phyloP scores from a whole-genome alignment of 2,888 invertebrate species.

The Mythimna lalbum region DNA sequence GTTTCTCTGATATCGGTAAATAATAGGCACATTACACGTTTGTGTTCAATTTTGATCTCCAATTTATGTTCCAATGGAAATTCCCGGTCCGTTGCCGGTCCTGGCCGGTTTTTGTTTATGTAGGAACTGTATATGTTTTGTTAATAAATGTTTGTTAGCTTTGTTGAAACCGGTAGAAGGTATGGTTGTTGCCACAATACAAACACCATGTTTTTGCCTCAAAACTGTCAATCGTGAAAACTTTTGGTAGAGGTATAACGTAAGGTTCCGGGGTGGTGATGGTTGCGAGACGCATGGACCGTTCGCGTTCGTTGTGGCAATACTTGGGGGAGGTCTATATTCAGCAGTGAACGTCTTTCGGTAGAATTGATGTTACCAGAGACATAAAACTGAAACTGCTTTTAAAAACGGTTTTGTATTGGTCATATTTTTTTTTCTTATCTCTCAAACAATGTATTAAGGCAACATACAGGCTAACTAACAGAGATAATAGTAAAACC shows the following conservation, averaged over 20 bases:
- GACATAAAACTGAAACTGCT: too few relatives aligned
- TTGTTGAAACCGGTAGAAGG: neutral
- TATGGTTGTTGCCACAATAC: constrained; percentile 3
- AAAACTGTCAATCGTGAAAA: neutral
- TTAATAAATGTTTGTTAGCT: constrained; percentile 43
- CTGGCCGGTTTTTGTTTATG: constrained; percentile 49
- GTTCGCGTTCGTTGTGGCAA: too few relatives aligned
- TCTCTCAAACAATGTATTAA: too few relatives aligned
- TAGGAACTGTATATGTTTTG: constrained; percentile 42
- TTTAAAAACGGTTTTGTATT: too few relatives aligned
- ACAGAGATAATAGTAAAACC: too few relatives aligned
- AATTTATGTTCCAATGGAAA: constrained; percentile 63
- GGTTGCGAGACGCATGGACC: too few relatives aligned
- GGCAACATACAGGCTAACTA: too few relatives aligned
- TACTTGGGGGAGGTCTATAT: too few relatives aligned
- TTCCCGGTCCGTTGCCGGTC: constrained; percentile 50
- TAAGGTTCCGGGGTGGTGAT: too few relatives aligned
- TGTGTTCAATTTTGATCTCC: constrained; percentile 65
- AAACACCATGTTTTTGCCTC: neutral
- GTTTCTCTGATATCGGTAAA: constrained; percentile 68
- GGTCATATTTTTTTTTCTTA: too few relatives aligned
- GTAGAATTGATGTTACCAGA: too few relatives aligned
- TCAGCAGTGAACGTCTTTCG: too few relatives aligned
- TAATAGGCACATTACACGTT: constrained; percentile 65
- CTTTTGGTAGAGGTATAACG: neutral